Conservation (phyloP, 2,797 vertebrate genomes). For the Dromococcyx pavoninus region DNA sequence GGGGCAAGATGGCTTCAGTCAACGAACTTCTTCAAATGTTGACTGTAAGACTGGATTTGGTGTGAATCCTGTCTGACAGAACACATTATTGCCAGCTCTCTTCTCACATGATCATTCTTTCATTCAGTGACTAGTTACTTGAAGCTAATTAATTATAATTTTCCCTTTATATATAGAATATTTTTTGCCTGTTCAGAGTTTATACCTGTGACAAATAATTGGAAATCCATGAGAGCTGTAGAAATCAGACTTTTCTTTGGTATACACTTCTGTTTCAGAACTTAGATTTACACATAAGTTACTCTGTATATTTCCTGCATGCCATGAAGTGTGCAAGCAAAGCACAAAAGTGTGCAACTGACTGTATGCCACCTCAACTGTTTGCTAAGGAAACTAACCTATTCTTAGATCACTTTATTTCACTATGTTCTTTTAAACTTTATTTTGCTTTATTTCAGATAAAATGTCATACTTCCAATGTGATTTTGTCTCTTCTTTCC, state of each 20-base stretch:
- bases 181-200: not conserved
- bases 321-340: not conserved
- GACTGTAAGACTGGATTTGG: not conserved
- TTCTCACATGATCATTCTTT: not conserved
- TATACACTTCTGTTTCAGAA: not conserved
- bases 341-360: not conserved
- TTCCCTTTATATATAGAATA: not conserved
- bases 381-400: not conserved
- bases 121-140: fast-evolving
- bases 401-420: not conserved
- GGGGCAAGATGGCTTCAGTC: not conserved
- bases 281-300: not conserved
- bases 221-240: not conserved
- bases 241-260: not conserved
- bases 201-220: not conserved
- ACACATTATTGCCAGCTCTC: not conserved
- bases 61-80: not conserved
- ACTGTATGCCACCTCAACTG: not conserved
- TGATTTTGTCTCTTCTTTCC: not conserved
- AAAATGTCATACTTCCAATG: not conserved
- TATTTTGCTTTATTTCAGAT: not conserved
- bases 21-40: not conserved
- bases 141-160: not conserved
- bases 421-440: not conserved
- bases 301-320: not conserved